Conservation (phyloP, 1,140 invertebrate genomes). For the Drosophila pseudoobscura region DNA sequence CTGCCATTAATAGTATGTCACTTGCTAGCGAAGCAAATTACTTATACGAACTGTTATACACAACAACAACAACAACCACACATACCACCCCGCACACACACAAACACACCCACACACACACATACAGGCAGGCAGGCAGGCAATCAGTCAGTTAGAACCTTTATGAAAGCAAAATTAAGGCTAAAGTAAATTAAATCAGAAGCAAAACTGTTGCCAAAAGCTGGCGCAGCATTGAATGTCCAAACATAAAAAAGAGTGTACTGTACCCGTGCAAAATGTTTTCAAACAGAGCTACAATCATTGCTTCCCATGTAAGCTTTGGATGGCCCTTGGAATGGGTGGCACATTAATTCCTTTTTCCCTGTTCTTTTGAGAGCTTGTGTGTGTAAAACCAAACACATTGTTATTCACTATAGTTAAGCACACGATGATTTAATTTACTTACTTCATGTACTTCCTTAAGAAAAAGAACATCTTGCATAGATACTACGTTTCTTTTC, state of each 20-base stretch:
- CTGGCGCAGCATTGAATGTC: background rate
- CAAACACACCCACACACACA: conserved; percentile 6
- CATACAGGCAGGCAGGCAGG: conserved; percentile 8
- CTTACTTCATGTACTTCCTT: background rate
- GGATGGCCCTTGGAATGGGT: too few species aligned
- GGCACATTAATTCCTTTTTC: too few species aligned
- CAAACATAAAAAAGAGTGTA: too few species aligned
- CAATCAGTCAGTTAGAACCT: too few species aligned
- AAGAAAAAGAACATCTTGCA: background rate
- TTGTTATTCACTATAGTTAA: background rate
- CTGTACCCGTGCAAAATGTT: too few species aligned
- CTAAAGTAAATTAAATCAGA: background rate
- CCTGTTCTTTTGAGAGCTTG: too few species aligned
- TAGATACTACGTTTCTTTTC: conserved; percentile 15
- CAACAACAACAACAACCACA: conserved; percentile 2
- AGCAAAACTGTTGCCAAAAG: background rate
- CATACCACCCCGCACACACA: background rate
- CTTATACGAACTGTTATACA: conserved; percentile 67
- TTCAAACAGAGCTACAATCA: too few species aligned
- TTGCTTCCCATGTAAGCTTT: too few species aligned
- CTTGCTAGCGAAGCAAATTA: conserved; percentile 43
- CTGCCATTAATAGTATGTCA: conserved; percentile 23
- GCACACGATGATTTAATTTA: background rate
- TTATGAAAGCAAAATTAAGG: conserved; percentile 1
- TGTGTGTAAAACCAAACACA: too few species aligned